phyloP scores from a whole-genome alignment of 2,113 vertebrate genomes.

The Lepisosteus oculatus region DNA sequence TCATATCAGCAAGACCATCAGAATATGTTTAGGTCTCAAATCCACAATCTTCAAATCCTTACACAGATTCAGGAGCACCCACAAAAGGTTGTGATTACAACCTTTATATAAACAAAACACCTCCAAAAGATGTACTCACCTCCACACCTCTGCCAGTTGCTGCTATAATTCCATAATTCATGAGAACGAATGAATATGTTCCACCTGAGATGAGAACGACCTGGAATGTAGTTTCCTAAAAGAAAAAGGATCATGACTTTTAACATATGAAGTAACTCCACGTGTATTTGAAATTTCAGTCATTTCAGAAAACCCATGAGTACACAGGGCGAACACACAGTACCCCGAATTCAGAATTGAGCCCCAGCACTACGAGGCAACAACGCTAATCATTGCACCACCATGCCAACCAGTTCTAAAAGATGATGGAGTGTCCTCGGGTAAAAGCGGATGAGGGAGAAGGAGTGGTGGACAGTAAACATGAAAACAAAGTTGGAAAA shows the following conservation, averaged over 20 bases:
- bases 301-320: too few species aligned
- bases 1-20: neutral
- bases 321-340: too few species aligned
- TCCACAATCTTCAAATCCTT: neutral
- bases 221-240: conserved; percentile 46
- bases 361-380: too few species aligned
- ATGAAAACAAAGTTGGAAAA: too few species aligned
- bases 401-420: too few species aligned
- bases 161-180: conserved; percentile 41
- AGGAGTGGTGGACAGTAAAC: too few species aligned
- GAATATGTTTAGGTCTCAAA: neutral
- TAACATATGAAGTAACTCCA: too few species aligned
- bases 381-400: too few species aligned
- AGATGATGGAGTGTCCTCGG: too few species aligned
- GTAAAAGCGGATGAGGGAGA: too few species aligned
- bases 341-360: too few species aligned
- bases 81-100: neutral
- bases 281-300: too few species aligned
- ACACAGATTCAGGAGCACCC: neutral
- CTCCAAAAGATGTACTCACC: conserved; percentile 7
- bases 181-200: conserved; percentile 30
- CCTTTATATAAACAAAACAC: neutral
- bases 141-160: conserved; percentile 2
- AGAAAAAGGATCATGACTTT: neutral
- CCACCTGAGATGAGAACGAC: conserved; percentile 36